Evolutionary conservation across 35 echinoderm and acorn worm genomes (phyloP).

Genomic region (Ophioderma brevispina): DNA sequence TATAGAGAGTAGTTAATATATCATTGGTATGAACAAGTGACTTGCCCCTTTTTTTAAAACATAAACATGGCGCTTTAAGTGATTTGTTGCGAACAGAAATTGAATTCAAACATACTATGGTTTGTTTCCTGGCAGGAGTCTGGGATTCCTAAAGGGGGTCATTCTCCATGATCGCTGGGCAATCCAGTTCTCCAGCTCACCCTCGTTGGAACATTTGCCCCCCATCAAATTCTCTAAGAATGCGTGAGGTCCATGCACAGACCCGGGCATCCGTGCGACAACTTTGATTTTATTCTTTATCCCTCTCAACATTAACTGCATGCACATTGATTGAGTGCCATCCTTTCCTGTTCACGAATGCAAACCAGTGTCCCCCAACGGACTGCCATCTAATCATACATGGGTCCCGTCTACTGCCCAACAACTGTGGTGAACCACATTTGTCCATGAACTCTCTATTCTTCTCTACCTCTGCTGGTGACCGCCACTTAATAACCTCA

Average conservation of each 20-base stretch:
- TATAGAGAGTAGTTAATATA: too few species aligned
- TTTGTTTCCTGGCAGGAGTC: too few species aligned
- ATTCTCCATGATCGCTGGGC: constrained; percentile 23
- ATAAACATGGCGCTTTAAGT: too few species aligned
- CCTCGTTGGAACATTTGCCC: constrained; percentile 3
- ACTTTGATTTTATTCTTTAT: constrained; percentile 44
- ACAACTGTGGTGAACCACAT: constrained; percentile 30
- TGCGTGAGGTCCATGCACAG: constrained; percentile 30
- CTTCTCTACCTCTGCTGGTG: constrained; percentile 12
- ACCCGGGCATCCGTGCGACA: constrained; percentile 26
- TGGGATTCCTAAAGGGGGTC: constrained; percentile 19
- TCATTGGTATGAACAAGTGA: too few species aligned
- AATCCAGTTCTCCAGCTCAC: not conserved
- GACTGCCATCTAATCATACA: constrained; percentile 18
- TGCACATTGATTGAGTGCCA: constrained; percentile 46
- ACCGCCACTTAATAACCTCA: constrained; percentile 21
- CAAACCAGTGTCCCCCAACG: constrained; percentile 4
- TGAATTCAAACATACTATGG: too few species aligned
- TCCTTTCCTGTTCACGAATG: constrained; percentile 57
- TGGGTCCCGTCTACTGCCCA: constrained; percentile 61
- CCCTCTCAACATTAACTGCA: constrained; percentile 6
- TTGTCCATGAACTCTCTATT: not conserved
- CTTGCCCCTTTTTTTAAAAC: too few species aligned
- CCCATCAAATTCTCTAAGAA: not conserved
- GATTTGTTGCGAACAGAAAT: too few species aligned